These are phyloP conservation scores for Chanos chanos DNA, from an alignment of 2,797 vertebrate species.

Conservation along the genomic window DNA sequence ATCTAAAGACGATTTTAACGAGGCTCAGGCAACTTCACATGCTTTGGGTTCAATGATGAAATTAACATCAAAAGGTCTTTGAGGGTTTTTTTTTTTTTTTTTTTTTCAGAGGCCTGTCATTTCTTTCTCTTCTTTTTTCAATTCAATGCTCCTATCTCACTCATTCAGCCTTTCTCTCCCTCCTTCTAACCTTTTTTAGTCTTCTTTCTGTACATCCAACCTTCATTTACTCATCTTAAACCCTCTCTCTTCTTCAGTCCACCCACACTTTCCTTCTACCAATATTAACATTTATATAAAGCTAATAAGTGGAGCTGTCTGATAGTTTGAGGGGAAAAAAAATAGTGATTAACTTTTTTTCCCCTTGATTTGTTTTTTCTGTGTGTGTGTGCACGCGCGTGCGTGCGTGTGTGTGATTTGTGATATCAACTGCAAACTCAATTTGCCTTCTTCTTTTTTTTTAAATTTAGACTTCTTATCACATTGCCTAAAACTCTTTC, in stretches of 20 bases:
- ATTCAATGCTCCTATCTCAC: slow-evolving; percentile 15
- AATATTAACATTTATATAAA: too few relatives aligned
- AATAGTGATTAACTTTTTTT: too few relatives aligned
- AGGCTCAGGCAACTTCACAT: slow-evolving; percentile 20
- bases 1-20: slow-evolving; percentile 31
- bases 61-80: slow-evolving; percentile 5
- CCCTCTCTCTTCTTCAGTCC: slow-evolving; percentile 28
- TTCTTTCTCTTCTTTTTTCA: slow-evolving; percentile 11
- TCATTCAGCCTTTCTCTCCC: slow-evolving; percentile 9
- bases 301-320: too few relatives aligned
- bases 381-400: too few relatives aligned
- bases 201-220: slow-evolving; percentile 27
- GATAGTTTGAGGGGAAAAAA: too few relatives aligned
- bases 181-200: slow-evolving; percentile 5
- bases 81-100: slow-evolving; percentile 2
- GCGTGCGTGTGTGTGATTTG: too few relatives aligned
- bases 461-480: too few relatives aligned
- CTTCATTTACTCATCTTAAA: slow-evolving; percentile 28
- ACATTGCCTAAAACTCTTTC: too few relatives aligned
- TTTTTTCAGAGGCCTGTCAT: not conserved
- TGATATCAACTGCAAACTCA: too few relatives aligned
- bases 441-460: too few relatives aligned
- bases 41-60: slow-evolving; percentile 20
- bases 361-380: too few relatives aligned
- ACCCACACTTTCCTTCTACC: too few relatives aligned